Evolutionary conservation across 2,113 vertebrate species (phyloP).

Genomic region (Nipponia nippon): DNA sequence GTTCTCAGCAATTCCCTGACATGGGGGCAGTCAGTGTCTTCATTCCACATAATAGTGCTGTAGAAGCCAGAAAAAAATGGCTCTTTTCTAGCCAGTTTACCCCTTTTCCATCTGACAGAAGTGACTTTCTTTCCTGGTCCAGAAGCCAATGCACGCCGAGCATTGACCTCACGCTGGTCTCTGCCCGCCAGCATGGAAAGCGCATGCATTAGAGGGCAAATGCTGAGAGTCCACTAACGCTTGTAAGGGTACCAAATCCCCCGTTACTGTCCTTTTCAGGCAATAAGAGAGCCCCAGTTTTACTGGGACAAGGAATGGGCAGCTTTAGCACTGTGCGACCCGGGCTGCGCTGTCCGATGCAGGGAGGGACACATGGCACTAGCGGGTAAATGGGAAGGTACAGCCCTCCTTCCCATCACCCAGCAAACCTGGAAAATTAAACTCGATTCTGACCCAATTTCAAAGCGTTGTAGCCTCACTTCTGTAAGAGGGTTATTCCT

Average conservation of each 20-base stretch:
- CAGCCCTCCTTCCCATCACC: neutral
- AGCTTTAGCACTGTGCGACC: neutral
- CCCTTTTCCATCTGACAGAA: neutral
- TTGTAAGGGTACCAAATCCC: neutral
- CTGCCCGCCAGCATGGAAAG: neutral
- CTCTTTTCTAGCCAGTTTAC: neutral
- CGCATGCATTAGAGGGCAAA: neutral
- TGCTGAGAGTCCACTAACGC: neutral
- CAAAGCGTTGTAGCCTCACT: neutral
- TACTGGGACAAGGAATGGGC: neutral
- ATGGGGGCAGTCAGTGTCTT: neutral
- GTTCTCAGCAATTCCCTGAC: conserved; percentile 37
- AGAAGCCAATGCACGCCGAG: neutral
- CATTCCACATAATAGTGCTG: neutral
- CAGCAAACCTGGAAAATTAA: neutral
- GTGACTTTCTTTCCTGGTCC: neutral
- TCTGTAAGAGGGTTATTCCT: neutral
- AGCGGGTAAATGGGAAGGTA: neutral
- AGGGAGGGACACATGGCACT: neutral
- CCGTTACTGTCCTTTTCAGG: neutral
- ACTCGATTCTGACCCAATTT: neutral
- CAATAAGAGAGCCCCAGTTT: neutral
- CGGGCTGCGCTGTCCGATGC: neutral
- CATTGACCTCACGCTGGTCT: neutral
- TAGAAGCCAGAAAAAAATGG: neutral